phyloP scores from a whole-genome alignment of 2,113 vertebrate species.

The Atrichornis clamosus region DNA sequence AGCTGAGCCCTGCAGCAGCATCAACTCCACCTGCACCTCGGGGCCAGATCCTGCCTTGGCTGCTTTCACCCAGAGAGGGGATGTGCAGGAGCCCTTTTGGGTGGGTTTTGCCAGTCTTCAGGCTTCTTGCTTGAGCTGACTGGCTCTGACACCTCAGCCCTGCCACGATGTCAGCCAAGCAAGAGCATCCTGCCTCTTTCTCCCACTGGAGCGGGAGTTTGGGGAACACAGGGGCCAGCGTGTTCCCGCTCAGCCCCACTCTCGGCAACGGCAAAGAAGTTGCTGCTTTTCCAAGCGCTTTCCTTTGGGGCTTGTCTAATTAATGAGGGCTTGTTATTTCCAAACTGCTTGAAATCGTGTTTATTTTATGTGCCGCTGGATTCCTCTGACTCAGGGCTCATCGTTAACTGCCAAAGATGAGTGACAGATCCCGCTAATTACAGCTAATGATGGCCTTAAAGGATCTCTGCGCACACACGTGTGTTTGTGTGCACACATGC shows the following conservation, averaged over 20 bases:
- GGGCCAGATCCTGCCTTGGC: background rate
- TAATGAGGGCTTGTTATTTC: constrained; percentile 61
- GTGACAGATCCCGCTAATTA: constrained; percentile 69
- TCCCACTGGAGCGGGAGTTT: background rate
- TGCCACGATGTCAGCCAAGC: background rate
- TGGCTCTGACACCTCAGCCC: background rate
- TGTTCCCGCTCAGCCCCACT: background rate
- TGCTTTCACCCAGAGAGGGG: background rate
- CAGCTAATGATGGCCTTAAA: constrained; percentile 70
- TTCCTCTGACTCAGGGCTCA: constrained; percentile 64
- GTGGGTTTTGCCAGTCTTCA: background rate
- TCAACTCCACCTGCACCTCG: rapidly evolving
- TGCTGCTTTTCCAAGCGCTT: background rate
- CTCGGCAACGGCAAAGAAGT: background rate
- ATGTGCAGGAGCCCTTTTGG: background rate
- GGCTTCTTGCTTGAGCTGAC: background rate
- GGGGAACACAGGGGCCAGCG: background rate
- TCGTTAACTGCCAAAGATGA: constrained; percentile 63
- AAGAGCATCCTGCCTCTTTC: background rate
- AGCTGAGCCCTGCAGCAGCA: background rate
- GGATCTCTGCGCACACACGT: constrained; percentile 14
- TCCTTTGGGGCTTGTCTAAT: constrained; percentile 58
- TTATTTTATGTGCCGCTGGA: constrained; percentile 60
- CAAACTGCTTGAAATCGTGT: constrained; percentile 65
- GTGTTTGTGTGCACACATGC: constrained; percentile 56